These are phyloP conservation scores for Ailurus styani DNA, from an alignment of 2,113 vertebrate species.

Conservation along the genomic window DNA sequence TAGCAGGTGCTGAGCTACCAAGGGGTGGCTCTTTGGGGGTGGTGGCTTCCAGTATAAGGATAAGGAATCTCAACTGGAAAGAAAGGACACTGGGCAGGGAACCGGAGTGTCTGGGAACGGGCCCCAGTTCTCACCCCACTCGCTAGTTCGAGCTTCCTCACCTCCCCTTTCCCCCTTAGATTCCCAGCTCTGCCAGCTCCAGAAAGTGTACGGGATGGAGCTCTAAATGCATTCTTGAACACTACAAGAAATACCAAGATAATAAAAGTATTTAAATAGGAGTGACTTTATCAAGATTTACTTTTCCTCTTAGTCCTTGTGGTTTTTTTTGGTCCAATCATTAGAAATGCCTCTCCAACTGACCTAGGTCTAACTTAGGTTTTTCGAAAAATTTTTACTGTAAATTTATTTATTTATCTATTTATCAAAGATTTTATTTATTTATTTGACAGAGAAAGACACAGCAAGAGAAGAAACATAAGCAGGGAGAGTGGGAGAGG, in stretches of 20 bases:
- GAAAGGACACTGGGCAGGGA: neutral
- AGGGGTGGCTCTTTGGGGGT: neutral
- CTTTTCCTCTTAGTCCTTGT: neutral
- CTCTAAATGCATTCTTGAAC: neutral
- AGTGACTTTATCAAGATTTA: neutral
- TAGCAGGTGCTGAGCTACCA: neutral
- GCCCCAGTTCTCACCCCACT: neutral
- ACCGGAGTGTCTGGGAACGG: neutral
- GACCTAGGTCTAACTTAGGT: neutral
- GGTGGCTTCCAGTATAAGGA: neutral
- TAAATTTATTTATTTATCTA: neutral
- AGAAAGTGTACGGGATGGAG: neutral
- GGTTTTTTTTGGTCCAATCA: neutral
- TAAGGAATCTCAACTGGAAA: neutral
- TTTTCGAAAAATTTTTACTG: neutral
- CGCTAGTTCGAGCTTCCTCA: accelerated
- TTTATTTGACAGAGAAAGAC: too few species aligned
- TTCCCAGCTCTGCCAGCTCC: neutral
- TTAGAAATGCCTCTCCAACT: neutral
- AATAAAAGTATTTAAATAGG: neutral
- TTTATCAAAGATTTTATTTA: too few species aligned
- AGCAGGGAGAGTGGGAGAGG: too few species aligned
- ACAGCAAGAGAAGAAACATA: too few species aligned
- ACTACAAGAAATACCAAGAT: neutral
- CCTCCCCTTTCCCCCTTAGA: neutral